Evolutionary conservation across 2,797 vertebrate genomes (phyloP).

Genomic region (Craterocephalus amniculus): DNA sequence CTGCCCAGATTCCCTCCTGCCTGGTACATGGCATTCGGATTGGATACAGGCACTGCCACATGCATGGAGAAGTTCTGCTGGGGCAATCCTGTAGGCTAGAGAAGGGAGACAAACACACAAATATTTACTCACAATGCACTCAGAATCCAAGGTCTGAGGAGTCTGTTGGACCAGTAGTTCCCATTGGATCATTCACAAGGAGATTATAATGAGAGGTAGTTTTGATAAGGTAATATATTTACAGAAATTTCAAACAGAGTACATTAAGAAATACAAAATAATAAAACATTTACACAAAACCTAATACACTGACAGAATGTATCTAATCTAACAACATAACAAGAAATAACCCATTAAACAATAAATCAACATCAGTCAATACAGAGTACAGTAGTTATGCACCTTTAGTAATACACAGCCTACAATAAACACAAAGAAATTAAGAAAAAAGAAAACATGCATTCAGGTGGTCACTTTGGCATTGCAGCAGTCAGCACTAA

Average conservation of each 20-base stretch:
- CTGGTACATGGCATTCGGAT: constrained; percentile 94
- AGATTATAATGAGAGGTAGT: constrained; percentile 29
- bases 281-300: constrained; percentile 20
- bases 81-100: constrained; percentile 91
- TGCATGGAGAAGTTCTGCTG: constrained; percentile 99
- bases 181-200: constrained; percentile 60
- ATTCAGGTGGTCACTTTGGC: constrained; percentile 71
- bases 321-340: neutral
- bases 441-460: constrained; percentile 71
- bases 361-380: constrained; percentile 24
- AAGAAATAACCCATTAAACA: constrained; percentile 24
- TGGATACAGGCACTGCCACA: constrained; percentile 96
- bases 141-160: constrained; percentile 49
- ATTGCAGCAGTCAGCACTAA: constrained; percentile 81
- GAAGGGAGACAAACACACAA: constrained; percentile 63
- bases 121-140: constrained; percentile 62
- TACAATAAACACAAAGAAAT: constrained; percentile 48
- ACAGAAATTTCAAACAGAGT: constrained; percentile 20
- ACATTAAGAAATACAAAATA: constrained; percentile 8
- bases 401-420: constrained; percentile 48
- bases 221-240: constrained; percentile 31
- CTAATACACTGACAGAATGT: neutral
- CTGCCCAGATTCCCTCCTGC: constrained; percentile 90
- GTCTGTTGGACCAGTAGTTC: constrained; percentile 44
- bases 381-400: constrained; percentile 29